Percentiles rank a stretch among this genome's conserved stretches.
Conservation (phyloP, 2,113 vertebrate species). For the Heterotilapia buettikoferi region DNA sequence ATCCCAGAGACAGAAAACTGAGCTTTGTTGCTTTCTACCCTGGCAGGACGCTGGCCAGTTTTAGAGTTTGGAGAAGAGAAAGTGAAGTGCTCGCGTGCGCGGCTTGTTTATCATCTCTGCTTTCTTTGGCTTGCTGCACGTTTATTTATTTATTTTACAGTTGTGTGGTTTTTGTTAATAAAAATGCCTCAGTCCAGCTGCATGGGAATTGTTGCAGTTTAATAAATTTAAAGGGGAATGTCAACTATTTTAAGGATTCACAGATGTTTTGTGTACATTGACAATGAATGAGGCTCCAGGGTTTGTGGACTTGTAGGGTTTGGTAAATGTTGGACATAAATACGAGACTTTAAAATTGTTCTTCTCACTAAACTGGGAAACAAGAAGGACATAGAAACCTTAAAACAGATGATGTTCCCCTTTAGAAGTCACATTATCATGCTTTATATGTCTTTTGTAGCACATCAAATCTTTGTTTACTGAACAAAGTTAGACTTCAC, state of each 20-base stretch:
- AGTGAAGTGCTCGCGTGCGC: not conserved
- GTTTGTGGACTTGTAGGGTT: not conserved
- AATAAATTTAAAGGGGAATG: not conserved
- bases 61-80: not conserved
- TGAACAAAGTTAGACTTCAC: not conserved
- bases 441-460: not conserved
- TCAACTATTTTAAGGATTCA: not conserved
- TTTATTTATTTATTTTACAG: not conserved
- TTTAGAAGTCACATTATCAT: not conserved
- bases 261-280: not conserved
- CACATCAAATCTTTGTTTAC: not conserved
- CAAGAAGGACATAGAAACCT: not conserved
- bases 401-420: not conserved
- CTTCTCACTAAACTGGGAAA: not conserved
- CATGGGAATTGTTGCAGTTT: not conserved
- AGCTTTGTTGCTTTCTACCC: not conserved
- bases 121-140: not conserved
- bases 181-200: not conserved
- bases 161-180: not conserved
- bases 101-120: not conserved
- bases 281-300: not conserved
- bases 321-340: not conserved
- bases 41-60: not conserved
- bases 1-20: not conserved
- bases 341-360: not conserved